Base-by-base conservation (phyloP, 2,797 vertebrate genomes). In the Octomys mimax region DNA sequence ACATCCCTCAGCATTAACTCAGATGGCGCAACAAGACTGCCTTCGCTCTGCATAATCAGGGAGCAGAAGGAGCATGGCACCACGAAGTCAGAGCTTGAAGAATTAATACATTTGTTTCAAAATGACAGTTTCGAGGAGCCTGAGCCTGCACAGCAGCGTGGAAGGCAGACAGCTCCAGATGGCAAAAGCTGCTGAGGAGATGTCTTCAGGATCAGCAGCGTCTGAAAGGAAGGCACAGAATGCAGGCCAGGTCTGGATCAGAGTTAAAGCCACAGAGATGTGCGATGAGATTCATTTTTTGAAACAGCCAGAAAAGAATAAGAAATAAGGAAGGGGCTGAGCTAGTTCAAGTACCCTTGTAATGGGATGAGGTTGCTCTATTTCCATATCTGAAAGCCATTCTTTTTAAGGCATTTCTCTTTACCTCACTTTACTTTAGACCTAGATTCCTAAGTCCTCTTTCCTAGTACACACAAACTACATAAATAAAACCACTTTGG, bases 161-260 rank as follows among this genome's bases (percentile, higher is more conserved):
- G 86, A 96, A 97, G 90, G 78, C 96, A 97, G 96, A 97, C 93
- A 94, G 90, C 92, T 97, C 95, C 95, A 96, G 93, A 97, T 96
- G 97, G 97, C 96, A 77, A 84, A 92, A 79, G 75, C 86, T 81
- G 95, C 80, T 0, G 5, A 84, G 68, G 77, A 89, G 84, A 93
- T 89, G 77, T 95, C 94, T 92, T 85, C 52, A 81, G 79, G 81
- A 97, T 54, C 87, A 75, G 59, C 71, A 90, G 64, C 8, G n/a
- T 97, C 93, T 92, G 54, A 96, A 92, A 94, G 42, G 90, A 59
- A 93, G 80, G 81, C 84, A 59, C 75, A 89, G 89, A 89, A 86
- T 14, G 39, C 61, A 79, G 96, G 42, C 88, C 92, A 57, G 89
- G 49, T 87, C 57, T 89, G 83, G 79, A 96, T 93, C 91, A 95